A percentile compares a stretch with the other conserved stretches of the same genome.
These are phyloP conservation scores for Linnaemya tessellans DNA, from an alignment of 2,888 invertebrate species.

Conservation along the genomic window DNA sequence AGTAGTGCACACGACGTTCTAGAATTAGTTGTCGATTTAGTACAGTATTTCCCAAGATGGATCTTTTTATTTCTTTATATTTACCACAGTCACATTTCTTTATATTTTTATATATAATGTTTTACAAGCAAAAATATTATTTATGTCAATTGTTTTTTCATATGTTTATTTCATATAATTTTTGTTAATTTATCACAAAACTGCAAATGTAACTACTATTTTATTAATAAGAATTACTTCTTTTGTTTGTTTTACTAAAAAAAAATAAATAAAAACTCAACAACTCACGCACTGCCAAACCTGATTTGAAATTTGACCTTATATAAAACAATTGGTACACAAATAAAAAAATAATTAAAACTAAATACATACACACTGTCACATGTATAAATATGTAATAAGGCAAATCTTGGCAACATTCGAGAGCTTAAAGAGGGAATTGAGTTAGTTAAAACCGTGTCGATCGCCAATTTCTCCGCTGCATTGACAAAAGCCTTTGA, in stretches of 20 bases:
- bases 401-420: constrained; percentile 94
- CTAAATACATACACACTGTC: constrained; percentile 47
- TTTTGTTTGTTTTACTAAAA: constrained; percentile 44
- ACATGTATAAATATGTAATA: constrained; percentile 70
- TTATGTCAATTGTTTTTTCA: background rate
- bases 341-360: constrained; percentile 45
- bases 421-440: constrained; percentile 92
- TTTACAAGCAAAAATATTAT: too few relatives aligned
- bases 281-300: constrained; percentile 47
- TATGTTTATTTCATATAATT: background rate
- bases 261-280: constrained; percentile 23
- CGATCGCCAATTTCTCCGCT: constrained; percentile 96
- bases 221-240: constrained; percentile 45
- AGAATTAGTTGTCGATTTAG: background rate
- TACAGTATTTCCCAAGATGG: background rate
- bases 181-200: constrained; percentile 25
- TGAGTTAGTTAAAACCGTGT: constrained; percentile 90
- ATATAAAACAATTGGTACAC: constrained; percentile 59
- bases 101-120: background rate
- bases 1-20: background rate
- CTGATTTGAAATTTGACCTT: constrained; percentile 65
- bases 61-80: background rate
- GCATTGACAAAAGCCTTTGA: constrained; percentile 96
- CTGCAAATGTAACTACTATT: constrained; percentile 20
- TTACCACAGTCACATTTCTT: background rate